Evolutionary conservation across 2,113 vertebrate species (phyloP).

Genomic region (Brachypteracias leptosomus): DNA sequence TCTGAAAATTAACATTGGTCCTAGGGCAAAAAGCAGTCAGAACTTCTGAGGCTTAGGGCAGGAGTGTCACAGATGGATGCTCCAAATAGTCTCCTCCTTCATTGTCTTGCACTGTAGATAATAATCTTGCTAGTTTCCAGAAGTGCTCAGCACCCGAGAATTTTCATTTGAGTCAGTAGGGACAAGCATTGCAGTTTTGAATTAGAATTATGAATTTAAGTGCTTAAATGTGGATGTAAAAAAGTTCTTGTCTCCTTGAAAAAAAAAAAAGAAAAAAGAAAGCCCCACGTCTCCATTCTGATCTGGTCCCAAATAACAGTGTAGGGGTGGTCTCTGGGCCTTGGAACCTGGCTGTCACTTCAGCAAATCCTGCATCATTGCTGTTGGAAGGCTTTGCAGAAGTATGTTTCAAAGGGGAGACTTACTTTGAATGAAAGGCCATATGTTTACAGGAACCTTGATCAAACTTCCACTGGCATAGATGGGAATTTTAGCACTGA

Average conservation of each 20-base stretch:
- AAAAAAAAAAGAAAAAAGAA: too few relatives aligned
- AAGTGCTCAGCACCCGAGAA: neutral
- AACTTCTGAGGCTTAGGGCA: neutral
- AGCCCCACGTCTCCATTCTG: neutral
- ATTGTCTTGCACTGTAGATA: neutral
- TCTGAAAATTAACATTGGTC: neutral
- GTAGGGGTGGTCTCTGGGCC: fast-evolving
- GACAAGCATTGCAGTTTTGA: neutral
- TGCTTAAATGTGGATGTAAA: neutral
- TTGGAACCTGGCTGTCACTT: neutral
- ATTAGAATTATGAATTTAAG: neutral
- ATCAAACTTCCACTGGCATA: neutral
- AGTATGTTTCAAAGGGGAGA: neutral
- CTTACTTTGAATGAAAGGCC: neutral
- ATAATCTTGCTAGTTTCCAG: neutral
- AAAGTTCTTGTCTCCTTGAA: neutral
- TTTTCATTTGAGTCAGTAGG: neutral
- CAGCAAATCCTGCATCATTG: neutral
- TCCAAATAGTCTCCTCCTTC: neutral
- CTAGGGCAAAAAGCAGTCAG: neutral
- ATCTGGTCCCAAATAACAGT: neutral
- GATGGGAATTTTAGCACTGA: neutral
- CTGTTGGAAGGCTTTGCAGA: neutral
- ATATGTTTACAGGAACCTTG: neutral
- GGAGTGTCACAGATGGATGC: neutral